Percentiles rank a stretch among this genome's conserved stretches.
These are phyloP conservation scores for Bombus cullumanus DNA, from an alignment of 1,140 invertebrate species.

Conservation along the genomic window DNA sequence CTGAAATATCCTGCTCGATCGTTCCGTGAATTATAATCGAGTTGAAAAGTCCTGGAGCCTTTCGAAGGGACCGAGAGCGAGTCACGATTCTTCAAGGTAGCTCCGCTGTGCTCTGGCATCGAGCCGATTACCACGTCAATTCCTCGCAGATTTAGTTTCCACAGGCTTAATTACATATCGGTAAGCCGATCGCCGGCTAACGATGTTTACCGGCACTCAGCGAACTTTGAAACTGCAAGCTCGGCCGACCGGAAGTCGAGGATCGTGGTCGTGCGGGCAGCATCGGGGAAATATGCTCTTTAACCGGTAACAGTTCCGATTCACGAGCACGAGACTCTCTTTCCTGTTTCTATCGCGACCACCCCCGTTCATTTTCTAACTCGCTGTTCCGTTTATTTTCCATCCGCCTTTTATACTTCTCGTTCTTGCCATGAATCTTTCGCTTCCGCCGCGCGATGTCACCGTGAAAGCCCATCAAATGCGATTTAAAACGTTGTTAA, in stretches of 20 bases:
- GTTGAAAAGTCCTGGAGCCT: neutral
- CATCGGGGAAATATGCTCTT: slow-evolving; percentile 37
- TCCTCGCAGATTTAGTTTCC: slow-evolving; percentile 48
- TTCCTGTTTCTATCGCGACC: neutral
- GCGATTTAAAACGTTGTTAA: slow-evolving; percentile 31
- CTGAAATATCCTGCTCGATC: neutral
- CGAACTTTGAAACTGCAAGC: slow-evolving; percentile 53
- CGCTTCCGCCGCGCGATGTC: neutral
- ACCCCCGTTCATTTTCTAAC: neutral
- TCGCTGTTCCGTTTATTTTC: slow-evolving; percentile 18
- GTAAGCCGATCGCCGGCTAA: slow-evolving; percentile 60
- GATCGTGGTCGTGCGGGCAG: slow-evolving; percentile 11
- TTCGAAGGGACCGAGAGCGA: neutral
- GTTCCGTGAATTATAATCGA: slow-evolving; percentile 20
- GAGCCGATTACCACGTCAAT: slow-evolving; percentile 46
- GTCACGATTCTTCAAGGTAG: slow-evolving; percentile 12
- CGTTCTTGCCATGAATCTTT: slow-evolving; percentile 10
- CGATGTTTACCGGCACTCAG: slow-evolving; percentile 63
- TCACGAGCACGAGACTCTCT: neutral
- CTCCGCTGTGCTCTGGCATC: neutral
- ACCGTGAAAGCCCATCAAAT: slow-evolving; percentile 5
- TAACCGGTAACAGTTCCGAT: slow-evolving; percentile 34
- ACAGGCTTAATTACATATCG: slow-evolving; percentile 60
- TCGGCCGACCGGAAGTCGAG: slow-evolving; percentile 34
- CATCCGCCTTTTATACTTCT: slow-evolving; percentile 19